Evolutionary conservation across 1,140 invertebrate genomes (phyloP), one percentile per base, ranked within the genome.

Genomic region (Macrobrachium nipponense): DNA sequence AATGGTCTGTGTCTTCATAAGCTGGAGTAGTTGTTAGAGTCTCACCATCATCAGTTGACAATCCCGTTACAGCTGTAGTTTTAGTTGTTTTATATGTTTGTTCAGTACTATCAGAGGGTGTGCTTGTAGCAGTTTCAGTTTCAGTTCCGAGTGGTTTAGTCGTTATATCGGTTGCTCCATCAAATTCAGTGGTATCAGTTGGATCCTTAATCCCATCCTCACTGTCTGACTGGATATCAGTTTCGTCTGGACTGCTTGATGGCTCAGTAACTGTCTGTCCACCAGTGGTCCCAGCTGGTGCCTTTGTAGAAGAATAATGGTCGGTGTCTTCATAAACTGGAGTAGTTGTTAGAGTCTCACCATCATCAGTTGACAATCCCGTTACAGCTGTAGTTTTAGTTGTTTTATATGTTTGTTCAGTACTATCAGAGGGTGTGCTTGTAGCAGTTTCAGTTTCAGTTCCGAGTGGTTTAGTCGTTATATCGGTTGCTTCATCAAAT

Each of bases 361-460:
- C 62, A 18, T 36, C 60, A 61, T 75, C 80, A 82, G 80, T 82
- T 58, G 20, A 20, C 36, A 18, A 18, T 18, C 12, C 70, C 43
- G 5, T 23, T 10, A 10, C 81, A 76, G 81, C 77, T 77, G 81
- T 23, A 18, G 14, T 17, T 43, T 73, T 70, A 73, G 66, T 73
- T 11, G 20, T 44, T 72, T 72, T 5, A 23, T 72, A n/a, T 23
- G 68, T 72, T 17, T 23, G n/a, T 23, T 14, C 68, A 23, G 58
- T 27, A 11, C 27, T 23, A 20, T 15, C 58, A 64, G n/a, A 58
- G 18, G 23, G 27, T 58, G 17, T n/a, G 20, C 6, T 44, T 15
- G 23, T 80, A 17, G 61, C 12, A 36, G 78, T 68, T 44, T 72
- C 51, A 70, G 27, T 59, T 18, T 12, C 51, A 43, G 0, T 73